Evolutionary conservation across 2,113 vertebrate species (phyloP), one percentile per base, ranked within the genome.

Genomic region (Lepus europaeus): DNA sequence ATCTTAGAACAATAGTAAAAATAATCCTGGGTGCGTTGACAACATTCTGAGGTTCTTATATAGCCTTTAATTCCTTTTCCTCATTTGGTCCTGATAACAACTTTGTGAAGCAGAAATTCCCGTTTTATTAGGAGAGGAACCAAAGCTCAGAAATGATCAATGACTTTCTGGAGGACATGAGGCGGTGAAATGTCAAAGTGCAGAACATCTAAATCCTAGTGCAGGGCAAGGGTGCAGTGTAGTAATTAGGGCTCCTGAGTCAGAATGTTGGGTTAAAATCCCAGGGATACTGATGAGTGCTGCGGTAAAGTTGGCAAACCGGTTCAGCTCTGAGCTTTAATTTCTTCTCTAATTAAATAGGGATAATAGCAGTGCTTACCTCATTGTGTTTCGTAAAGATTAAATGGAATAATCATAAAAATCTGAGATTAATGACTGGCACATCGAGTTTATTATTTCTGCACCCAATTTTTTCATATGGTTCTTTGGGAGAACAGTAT

Each of bases 21-120:
- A 36, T 39, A n/a, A 93, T 56, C 45, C 82, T 68, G 53, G 64
- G 19, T 78, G 51, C 63, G 66, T 85, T 7, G 6, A 64, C 31
- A 81, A 63, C 66, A 93, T 64, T 90, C 36, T 19, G 31, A 68
- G n/a, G 31, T 56, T 92, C 82, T 89, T 76, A 87, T 25, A 69
- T 36, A 94, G 66, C 73, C 90, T 87, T 92, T 8, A 25, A 7
- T 90, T 95, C 81, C 51, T 68, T 95, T 81, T 85, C 69, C 39
- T 86, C 45, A 76, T 81, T 92, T 87, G 73, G 90, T 93, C 59
- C 69, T 80, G 74, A 86, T 12, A 61, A 33, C 73, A 76, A 91
- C 91, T 53, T 97, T 96, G 79, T 53, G 31, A 84, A 77, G n/a
- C 79, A 89, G 89, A 96, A 94, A 86, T 89, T 83, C 53, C 10